Evolutionary conservation across 2,888 invertebrate species (phyloP).

Genomic region (Abrostola triplasia): DNA sequence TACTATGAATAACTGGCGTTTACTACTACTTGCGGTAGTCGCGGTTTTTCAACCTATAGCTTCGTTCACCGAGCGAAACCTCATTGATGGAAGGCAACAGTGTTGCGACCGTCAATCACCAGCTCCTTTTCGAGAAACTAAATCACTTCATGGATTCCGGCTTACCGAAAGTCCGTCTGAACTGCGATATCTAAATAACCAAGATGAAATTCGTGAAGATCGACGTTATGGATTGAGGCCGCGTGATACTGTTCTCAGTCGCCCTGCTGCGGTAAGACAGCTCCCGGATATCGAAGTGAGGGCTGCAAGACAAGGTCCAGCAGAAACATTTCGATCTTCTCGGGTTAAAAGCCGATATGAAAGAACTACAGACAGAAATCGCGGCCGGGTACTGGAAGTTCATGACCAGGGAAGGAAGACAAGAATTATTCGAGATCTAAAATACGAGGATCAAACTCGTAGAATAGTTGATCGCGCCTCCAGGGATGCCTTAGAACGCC

Average conservation of each 20-base stretch:
- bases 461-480: conserved; percentile 8
- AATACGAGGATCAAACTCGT: conserved; percentile 19
- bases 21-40: conserved; percentile 80
- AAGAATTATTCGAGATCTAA: conserved; percentile 15
- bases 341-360: conserved; percentile 21
- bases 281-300: conserved; percentile 20
- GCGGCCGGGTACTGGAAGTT: conserved; percentile 17
- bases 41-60: conserved; percentile 77
- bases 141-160: conserved; percentile 58
- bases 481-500: conserved; percentile 16
- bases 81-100: conserved; percentile 81
- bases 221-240: conserved; percentile 57
- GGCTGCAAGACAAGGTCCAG: conserved; percentile 16
- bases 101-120: conserved; percentile 68
- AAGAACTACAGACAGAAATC: conserved; percentile 23
- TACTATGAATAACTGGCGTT: conserved; percentile 87
- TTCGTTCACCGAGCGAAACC: conserved; percentile 72
- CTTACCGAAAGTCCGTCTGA: conserved; percentile 47
- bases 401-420: conserved; percentile 13
- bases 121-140: conserved; percentile 59
- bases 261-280: conserved; percentile 31
- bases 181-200: conserved; percentile 33
- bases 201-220: conserved; percentile 53
- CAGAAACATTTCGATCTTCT: conserved; percentile 18
- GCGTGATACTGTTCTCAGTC: conserved; percentile 29